Base-by-base conservation (phyloP, 2,113 vertebrate species). In the Burhinus bistriatus region DNA sequence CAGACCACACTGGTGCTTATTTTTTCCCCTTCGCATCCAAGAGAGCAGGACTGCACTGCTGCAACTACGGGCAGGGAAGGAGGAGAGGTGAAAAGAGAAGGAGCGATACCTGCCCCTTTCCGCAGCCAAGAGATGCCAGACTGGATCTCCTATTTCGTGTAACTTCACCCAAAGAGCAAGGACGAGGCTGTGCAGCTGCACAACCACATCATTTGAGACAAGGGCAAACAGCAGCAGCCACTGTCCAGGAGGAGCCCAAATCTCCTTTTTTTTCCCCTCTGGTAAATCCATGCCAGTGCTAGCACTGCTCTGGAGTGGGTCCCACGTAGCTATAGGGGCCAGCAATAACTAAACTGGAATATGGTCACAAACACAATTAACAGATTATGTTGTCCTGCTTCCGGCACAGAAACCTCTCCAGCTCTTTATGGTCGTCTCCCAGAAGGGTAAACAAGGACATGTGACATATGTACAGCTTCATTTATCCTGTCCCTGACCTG, bases 401-500 rank as follows among this genome's bases (percentile, higher is more conserved):
- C 83, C n/a, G 23, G 73, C 87, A 87, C 58, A 82, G 73, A 87
- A 89, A 80, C 40, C 69, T 61, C 58, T 58, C 36, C 70, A 82
- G 54, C n/a, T 88, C 49, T 49, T 69, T 38, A 49, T 32, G 44
- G 23, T 80, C 44, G 45, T 89, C 21, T 87, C 44, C 36, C 68
- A 65, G 54, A 45, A 76, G 40, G 44, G 45, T 54, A 91, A 87
- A 91, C 54, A 90, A 85, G 75, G 93, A 90, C 66, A 66, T 3
- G 5, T 76, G 70, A 79, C 82, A 85, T 57, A 68, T 15, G 38
- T 52, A 69, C 62, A 80, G 49, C 30, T 87, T 47, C n/a, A 70
- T 90, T 95, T 94, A 59, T 70, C 61, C 62, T 61, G 52, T 34
- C 45, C 38, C 65, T 91, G 78, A 62, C 69, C 71, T 91, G 62